Conservation (phyloP, 2,113 vertebrate species). For the Haemorhous mexicanus region DNA sequence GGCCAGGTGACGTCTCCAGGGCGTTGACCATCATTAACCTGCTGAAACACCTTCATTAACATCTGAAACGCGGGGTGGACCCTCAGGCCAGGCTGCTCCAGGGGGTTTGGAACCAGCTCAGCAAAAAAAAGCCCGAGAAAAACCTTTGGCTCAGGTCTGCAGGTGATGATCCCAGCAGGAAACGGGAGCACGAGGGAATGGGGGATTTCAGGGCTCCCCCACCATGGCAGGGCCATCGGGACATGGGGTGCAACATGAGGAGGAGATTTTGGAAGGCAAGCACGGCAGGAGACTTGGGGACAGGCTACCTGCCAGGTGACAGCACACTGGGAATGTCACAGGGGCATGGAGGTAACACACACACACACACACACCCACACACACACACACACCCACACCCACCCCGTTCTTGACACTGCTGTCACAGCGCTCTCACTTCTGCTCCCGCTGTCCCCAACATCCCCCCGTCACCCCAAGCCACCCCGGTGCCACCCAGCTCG, state of each 20-base stretch:
- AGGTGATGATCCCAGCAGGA: background rate
- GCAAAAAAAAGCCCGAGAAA: background rate
- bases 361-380: background rate
- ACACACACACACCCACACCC: background rate
- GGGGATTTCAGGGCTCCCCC: background rate
- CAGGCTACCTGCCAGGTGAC: background rate
- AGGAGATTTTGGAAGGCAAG: background rate
- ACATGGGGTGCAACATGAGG: background rate
- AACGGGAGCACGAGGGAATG: accelerated
- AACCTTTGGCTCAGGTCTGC: background rate
- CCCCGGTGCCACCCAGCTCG: accelerated
- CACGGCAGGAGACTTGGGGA: accelerated
- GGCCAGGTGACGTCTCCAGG: background rate
- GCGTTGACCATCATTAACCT: conserved; percentile 17
- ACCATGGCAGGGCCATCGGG: background rate
- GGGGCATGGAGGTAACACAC: background rate
- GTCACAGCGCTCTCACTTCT: background rate
- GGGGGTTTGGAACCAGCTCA: background rate
- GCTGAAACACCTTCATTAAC: conserved; percentile 41
- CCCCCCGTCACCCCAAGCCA: background rate
- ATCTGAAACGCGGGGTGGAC: conserved; percentile 1
- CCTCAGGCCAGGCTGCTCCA: background rate
- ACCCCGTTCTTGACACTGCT: accelerated
- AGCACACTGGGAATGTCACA: accelerated
- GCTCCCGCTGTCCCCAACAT: background rate